Base-by-base conservation (phyloP, 2,797 vertebrate species). In the Lepidocolaptes lacrymiger region DNA sequence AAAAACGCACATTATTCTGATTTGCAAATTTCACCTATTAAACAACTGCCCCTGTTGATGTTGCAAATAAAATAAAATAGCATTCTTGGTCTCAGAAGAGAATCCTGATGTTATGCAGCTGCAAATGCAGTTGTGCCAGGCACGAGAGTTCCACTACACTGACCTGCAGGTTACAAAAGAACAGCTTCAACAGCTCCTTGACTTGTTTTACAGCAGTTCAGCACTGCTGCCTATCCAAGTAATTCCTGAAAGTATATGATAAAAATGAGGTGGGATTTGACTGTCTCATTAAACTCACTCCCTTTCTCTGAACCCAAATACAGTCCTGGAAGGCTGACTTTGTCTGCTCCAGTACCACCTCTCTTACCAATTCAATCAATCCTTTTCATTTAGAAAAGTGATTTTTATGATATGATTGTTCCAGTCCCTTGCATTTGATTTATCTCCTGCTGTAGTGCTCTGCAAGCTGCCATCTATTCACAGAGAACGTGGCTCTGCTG, bases 381-480 rank as follows among this genome's bases (percentile, higher is more conserved):
- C 7, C 5, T 52, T 63, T 62, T 56, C n/a, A 55, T 46, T 85
- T 21, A 59, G 59, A 76, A 81, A 66, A 71, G 17, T 1, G n/a
- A 58, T n/a, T 66, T 59, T 44, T 3, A 56, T 12, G 1, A 54
- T 63, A n/a, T 7, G 12, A 46, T 51, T 85, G 32, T 24, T 85
- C 41, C 71, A 77, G 26, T 72, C 41, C 26, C 56, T 81, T 68
- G 59, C 23, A 73, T 22, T 75, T 44, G 21, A 72, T 43, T 4
- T 6, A 59, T 27, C 22, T 44, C 56, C 32, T 9, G 2, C 32
- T 24, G 18, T 2, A 43, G 58, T 0, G 0, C 27, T 79, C 46
- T 44, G 21, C 41, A 55, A 22, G 10, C n/a, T 46, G 83, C 52
- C 10, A 37, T 32, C 36, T 59, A 6, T 16, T 52, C 26, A 55